Evolutionary conservation across 23 tunicate genomes (phyloP), one percentile per base, ranked within the genome.

Genomic region (Pegea sp.): DNA sequence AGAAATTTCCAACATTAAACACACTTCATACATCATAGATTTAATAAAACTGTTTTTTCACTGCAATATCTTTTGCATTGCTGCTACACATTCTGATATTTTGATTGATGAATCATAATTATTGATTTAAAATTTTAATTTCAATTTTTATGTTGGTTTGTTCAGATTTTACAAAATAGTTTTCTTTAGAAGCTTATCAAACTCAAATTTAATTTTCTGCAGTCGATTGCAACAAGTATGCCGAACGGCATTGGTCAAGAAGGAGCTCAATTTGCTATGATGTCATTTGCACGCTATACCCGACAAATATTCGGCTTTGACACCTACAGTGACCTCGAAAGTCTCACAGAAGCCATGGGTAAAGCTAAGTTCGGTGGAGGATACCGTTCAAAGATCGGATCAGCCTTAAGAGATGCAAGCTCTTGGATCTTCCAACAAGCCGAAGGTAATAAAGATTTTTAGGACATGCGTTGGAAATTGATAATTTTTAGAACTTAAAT

Each of bases 351-450:
- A 4, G 95, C 81, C 1, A 84, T 84, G 30, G 64, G 51, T 29
- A 28, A 48, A 43, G 28, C 95, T 13, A 43, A 43, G 8, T 84
- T 26, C 60, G 63, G 42, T 11, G 95, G 95, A 24, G 95, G 95
- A 0, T 57, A 74, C 44, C 68, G 95, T n/a, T 84, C 95, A 4
- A 67, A 75, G 25, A 84, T 84, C 34, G 95, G 95, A 29, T 32
- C 24, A 3, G 95, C 95, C 11, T 38, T 84, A 26, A 34, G 4
- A 18, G 86, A 74, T 2, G 95, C 95, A 3, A 63, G 64, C 58
- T 27, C 56, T 2, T 84, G 95, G 95, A 56, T 74, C 58, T 84
- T 84, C 61, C 95, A 84, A 59, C 95, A 84, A 51, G 42, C 95
- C 18, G 75, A 49, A 68, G 95, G 95, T 72, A 22, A 5, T 65